Percentiles rank a stretch among this genome's conserved stretches.
phyloP scores from a whole-genome alignment of 1,140 invertebrate species.

The Nasonia giraulti region DNA sequence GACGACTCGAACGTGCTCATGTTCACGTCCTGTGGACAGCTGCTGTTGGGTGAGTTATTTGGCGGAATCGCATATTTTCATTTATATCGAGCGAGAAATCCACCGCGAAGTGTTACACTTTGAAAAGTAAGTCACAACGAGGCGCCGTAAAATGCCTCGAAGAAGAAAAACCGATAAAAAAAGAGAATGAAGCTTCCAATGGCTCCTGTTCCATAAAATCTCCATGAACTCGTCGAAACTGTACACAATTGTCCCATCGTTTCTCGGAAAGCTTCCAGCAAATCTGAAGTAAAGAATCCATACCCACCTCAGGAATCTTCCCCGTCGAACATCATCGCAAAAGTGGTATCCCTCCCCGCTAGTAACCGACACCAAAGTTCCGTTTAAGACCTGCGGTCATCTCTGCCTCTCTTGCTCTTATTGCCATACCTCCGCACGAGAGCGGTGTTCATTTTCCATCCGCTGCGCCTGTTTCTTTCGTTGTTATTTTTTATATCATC shows the following conservation, averaged over 20 bases:
- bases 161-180: no score
- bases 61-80: no score
- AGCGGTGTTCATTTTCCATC: constrained; percentile 30
- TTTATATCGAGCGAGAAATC: no score
- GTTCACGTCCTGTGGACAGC: constrained; percentile 70
- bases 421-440: constrained; percentile 10
- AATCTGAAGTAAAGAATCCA: neutral
- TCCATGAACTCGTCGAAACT: no score
- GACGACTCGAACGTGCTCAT: constrained; percentile 69
- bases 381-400: constrained; percentile 16
- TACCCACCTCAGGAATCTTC: no score
- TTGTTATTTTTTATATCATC: neutral
- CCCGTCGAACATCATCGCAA: no score
- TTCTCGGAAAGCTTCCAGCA: neutral
- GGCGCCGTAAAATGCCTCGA: no score
- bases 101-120: no score
- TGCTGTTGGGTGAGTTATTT: constrained; percentile 65
- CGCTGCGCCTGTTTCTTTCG: neutral
- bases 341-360: no score
- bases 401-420: constrained; percentile 3
- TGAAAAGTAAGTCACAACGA: no score
- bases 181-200: no score
- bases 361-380: constrained; percentile 34
- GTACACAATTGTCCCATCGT: neutral
- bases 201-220: no score